phyloP scores from a whole-genome alignment of 2,113 vertebrate genomes.

The Embiotoca jacksoni region DNA sequence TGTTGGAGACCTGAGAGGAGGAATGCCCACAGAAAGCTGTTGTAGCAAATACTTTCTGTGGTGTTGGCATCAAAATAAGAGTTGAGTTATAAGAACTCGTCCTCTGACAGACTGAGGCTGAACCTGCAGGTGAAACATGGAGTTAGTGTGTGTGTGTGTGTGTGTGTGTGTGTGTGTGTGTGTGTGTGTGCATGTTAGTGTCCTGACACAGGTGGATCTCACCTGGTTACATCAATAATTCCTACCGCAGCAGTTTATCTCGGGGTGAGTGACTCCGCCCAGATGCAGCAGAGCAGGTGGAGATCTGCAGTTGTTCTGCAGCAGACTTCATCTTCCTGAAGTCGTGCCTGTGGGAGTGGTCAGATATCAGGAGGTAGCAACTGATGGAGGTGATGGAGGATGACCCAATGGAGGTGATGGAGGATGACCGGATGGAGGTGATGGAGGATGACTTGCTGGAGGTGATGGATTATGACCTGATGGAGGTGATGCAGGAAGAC shows the following conservation, averaged over 20 bases:
- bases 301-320: neutral
- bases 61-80: constrained; percentile 84
- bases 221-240: constrained; percentile 32
- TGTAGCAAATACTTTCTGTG: constrained; percentile 83
- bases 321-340: constrained; percentile 79
- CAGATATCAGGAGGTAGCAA: constrained; percentile 67
- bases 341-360: constrained; percentile 59
- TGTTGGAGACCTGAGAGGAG: constrained; percentile 63
- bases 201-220: constrained; percentile 1
- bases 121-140: constrained; percentile 72
- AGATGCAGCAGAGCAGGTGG: neutral
- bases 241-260: neutral
- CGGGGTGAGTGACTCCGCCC: neutral
- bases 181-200: neutral
- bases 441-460: too few species aligned
- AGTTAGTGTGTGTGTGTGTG: neutral
- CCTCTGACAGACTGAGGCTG: constrained; percentile 77
- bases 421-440: too few species aligned
- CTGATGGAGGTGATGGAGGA: constrained; percentile 77
- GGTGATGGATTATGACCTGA: too few species aligned
- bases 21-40: constrained; percentile 86
- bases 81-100: constrained; percentile 84
- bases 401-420: neutral
- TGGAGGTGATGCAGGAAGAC: too few species aligned
- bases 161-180: constrained; percentile 18